Conservation (phyloP, 2,113 vertebrate genomes). For the Laterallus jamaicensis region DNA sequence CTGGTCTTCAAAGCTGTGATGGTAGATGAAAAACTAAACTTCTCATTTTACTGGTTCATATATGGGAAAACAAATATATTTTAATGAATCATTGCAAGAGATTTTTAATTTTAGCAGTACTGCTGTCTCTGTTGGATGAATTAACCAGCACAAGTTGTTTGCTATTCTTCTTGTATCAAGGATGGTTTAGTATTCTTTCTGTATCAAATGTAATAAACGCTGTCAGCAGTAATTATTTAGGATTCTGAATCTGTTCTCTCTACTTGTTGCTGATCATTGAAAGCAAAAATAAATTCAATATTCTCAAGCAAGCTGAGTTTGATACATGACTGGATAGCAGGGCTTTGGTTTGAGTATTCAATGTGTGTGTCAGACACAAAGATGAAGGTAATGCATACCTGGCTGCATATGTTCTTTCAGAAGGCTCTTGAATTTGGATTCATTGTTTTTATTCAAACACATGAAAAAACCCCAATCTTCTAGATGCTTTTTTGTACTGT, state of each 20-base stretch:
- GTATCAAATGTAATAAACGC: not conserved
- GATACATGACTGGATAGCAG: not conserved
- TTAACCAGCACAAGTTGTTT: not conserved
- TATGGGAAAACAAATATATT: not conserved
- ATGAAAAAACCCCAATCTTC: not conserved
- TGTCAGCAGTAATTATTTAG: constrained; percentile 5
- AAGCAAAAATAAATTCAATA: not conserved
- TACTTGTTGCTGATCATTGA: not conserved
- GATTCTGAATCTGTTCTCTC: not conserved
- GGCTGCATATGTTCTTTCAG: not conserved
- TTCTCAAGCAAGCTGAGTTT: not conserved
- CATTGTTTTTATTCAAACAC: not conserved
- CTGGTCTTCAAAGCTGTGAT: not conserved
- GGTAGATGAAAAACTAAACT: not conserved
- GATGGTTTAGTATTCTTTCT: not conserved
- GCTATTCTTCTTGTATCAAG: not conserved
- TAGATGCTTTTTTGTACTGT: not conserved
- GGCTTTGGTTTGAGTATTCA: not conserved
- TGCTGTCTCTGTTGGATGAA: not conserved
- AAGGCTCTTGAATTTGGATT: not conserved
- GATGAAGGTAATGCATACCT: not conserved
- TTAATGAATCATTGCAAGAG: not conserved
- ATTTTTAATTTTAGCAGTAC: not conserved
- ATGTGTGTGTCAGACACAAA: not conserved
- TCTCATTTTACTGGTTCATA: too few species aligned